phyloP scores from a whole-genome alignment of 2,113 vertebrate species.

The Hippoglossus stenolepis region DNA sequence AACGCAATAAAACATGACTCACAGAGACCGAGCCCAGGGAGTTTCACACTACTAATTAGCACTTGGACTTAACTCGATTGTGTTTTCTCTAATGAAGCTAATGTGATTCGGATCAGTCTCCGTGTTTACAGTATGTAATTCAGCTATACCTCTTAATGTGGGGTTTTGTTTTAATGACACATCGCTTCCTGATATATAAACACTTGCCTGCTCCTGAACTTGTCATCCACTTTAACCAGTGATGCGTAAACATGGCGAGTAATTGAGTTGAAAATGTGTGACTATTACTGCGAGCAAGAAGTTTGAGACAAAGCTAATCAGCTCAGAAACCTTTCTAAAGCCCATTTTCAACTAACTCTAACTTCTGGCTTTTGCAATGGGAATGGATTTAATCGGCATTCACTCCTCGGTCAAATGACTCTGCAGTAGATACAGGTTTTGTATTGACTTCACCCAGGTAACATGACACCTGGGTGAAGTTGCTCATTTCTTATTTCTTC shows the following conservation, averaged over 20 bases:
- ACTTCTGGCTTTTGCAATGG: background rate
- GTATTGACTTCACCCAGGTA: background rate
- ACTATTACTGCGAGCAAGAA: no score
- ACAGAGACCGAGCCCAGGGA: conserved; percentile 39
- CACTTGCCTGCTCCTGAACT: conserved; percentile 33
- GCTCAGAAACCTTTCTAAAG: no score
- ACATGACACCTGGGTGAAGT: no score
- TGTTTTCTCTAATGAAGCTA: conserved; percentile 59
- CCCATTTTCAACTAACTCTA: background rate
- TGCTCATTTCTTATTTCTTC: no score
- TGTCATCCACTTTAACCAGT: conserved; percentile 35
- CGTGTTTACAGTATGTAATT: conserved; percentile 26
- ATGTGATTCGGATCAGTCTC: conserved; percentile 53
- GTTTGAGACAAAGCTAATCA: no score
- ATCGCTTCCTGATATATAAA: conserved; percentile 27
- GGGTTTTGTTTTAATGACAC: conserved; percentile 34
- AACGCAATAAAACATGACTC: conserved; percentile 54
- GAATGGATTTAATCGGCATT: background rate
- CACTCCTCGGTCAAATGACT: background rate
- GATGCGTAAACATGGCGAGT: conserved; percentile 27
- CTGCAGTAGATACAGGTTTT: no score
- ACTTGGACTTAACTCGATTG: conserved; percentile 57
- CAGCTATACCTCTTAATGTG: background rate
- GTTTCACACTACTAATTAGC: conserved; percentile 58
- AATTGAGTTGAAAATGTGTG: conserved; percentile 41